Conservation (phyloP, 23 tunicate species). For the Phallusia fumigata region DNA sequence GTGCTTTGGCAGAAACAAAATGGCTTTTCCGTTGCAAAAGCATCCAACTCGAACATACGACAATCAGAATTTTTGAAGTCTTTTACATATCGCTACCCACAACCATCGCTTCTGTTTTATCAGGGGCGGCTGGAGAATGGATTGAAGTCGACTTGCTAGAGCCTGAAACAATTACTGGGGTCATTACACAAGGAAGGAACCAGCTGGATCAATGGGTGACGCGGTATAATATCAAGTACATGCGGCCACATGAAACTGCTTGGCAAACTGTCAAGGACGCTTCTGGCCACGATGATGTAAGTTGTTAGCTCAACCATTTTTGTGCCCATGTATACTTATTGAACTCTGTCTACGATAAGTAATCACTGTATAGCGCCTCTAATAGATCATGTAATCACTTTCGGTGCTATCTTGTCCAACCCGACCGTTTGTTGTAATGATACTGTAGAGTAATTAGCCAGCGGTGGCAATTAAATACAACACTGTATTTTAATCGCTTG, state of each 20-base stretch:
- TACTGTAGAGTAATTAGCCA: no score
- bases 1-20: background rate
- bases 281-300: background rate
- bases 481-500: no score
- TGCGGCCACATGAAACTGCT: background rate
- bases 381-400: no score
- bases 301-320: no score
- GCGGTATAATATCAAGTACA: background rate
- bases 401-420: no score
- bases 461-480: no score
- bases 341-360: no score
- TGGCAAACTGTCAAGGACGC: background rate
- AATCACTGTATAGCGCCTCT: no score
- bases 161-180: background rate
- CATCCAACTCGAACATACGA: background rate
- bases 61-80: background rate
- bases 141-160: background rate
- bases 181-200: background rate
- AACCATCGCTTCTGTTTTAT: background rate
- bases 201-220: background rate
- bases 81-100: background rate
- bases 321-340: no score
- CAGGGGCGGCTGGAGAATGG: background rate
- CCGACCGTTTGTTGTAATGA: no score
- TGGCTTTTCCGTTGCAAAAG: no score